Base-by-base conservation (phyloP, 1,140 invertebrate species). In the Bombus haemorrhoidalis region DNA sequence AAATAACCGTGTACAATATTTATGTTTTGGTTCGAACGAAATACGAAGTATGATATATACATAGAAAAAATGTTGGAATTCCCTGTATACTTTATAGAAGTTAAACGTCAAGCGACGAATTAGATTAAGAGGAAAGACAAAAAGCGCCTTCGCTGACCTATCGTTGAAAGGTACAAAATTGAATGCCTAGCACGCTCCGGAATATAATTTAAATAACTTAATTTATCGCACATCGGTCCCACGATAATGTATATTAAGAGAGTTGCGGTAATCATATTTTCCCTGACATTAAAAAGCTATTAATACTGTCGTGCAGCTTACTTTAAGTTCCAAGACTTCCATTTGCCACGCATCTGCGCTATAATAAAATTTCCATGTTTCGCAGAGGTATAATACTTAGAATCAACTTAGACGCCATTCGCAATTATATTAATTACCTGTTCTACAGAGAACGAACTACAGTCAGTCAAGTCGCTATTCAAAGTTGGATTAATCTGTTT, bases 171-270 rank as follows among this genome's bases (percentile, higher is more conserved):
- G 28, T 53, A 71, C 32, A 74, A 80, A 80, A 80, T 57, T 62
- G 47, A 18, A 82, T 62, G 22, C 39, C 69, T 62, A 43, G 80
- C 80, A 32, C 3, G 53, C 71, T 34, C n/a, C 8, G 41, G 22
- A 82, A 82, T 82, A 73, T 39, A 25, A 82, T 82, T 82, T 62
- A 82, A 82, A 82, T 82, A 82, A 82, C 80, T 82, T 74, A 25
- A 43, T 82, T 82, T 74, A 74, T 82, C 71, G 80, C 80, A 74
- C 80, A 82, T 82, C 80, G 80, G 53, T 64, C 34, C 53, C 39
- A 41, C 71, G 80, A 64, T 82, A 82, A 82, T 82, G 80, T 82
- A 82, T 73, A 74, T 74, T 74, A 74, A 64, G 80, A 74, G 80
- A 74, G 80, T 74, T 81, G 80, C 71, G 28, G 53, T 82, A 82